Conservation (phyloP, 2,888 invertebrate genomes). For the Pheosia gnoma region DNA sequence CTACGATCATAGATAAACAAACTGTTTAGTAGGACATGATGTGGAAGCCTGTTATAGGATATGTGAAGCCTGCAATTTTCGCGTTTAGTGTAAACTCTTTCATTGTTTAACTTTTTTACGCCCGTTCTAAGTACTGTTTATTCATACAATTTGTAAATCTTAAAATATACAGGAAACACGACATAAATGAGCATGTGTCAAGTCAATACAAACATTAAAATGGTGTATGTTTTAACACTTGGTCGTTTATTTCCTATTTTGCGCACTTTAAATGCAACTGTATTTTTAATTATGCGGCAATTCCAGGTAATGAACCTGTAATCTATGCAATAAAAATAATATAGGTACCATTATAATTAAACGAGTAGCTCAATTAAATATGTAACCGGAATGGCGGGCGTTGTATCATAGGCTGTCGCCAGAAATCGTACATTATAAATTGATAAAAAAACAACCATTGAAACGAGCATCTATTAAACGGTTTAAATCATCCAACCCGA, state of each 20-base stretch:
- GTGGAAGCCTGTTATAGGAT: no score
- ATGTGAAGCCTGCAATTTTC: not conserved
- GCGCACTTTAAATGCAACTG: constrained; percentile 12
- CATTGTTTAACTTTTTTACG: constrained; percentile 3
- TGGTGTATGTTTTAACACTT: constrained; percentile 23
- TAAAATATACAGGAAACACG: constrained; percentile 21
- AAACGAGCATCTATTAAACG: constrained; percentile 70
- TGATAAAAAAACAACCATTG: constrained; percentile 64
- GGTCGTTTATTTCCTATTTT: constrained; percentile 20
- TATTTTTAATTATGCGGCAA: constrained; percentile 14
- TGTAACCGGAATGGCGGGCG: constrained; percentile 20
- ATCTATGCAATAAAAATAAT: constrained; percentile 13
- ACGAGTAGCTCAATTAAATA: constrained; percentile 24
- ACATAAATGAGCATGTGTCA: constrained; percentile 33
- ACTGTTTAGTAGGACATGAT: no score
- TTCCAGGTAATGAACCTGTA: constrained; percentile 6
- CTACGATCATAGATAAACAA: no score
- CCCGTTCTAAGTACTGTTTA: constrained; percentile 10
- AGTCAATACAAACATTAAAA: constrained; percentile 16
- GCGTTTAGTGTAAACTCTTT: constrained; percentile 7
- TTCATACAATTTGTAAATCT: constrained; percentile 8
- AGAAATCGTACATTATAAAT: constrained; percentile 54
- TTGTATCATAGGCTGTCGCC: constrained; percentile 38
- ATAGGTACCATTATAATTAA: constrained; percentile 17
- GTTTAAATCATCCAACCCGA: constrained; percentile 75